Conservation (phyloP, 2,113 vertebrate genomes). For the Catharus bicknelli region DNA sequence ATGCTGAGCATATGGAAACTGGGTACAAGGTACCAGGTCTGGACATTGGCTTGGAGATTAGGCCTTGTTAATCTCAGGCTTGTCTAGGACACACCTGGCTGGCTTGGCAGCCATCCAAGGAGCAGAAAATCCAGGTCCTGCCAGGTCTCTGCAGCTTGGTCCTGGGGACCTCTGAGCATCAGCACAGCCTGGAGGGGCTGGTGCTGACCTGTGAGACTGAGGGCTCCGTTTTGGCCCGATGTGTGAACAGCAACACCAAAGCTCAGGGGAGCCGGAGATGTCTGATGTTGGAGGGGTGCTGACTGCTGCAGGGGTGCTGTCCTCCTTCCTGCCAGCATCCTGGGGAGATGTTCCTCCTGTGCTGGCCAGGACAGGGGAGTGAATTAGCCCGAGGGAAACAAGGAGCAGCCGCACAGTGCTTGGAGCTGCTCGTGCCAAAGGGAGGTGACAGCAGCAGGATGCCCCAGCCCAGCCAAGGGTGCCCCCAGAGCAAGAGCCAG, state of each 20-base stretch:
- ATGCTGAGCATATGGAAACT: neutral
- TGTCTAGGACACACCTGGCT: neutral
- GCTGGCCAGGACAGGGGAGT: neutral
- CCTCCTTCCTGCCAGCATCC: neutral
- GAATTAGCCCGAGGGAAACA: accelerated
- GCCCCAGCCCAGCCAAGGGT: accelerated
- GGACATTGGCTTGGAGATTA: neutral
- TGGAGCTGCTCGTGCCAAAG: accelerated
- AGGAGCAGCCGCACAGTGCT: neutral
- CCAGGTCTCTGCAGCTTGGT: neutral
- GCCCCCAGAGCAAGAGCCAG: neutral
- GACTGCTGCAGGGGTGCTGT: accelerated
- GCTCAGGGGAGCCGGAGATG: neutral
- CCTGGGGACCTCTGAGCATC: neutral
- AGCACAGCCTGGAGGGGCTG: neutral
- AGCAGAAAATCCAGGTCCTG: neutral
- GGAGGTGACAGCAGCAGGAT: neutral
- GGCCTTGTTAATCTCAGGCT: neutral
- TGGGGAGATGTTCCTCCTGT: neutral
- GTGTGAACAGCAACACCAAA: neutral
- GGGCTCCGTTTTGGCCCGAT: accelerated
- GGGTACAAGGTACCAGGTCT: neutral
- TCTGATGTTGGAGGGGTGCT: neutral
- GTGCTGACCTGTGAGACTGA: no score
- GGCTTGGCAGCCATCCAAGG: accelerated